These are phyloP conservation scores for Cricetomys ansorgei DNA, from an alignment of 2,113 vertebrate genomes.

Conservation along the genomic window DNA sequence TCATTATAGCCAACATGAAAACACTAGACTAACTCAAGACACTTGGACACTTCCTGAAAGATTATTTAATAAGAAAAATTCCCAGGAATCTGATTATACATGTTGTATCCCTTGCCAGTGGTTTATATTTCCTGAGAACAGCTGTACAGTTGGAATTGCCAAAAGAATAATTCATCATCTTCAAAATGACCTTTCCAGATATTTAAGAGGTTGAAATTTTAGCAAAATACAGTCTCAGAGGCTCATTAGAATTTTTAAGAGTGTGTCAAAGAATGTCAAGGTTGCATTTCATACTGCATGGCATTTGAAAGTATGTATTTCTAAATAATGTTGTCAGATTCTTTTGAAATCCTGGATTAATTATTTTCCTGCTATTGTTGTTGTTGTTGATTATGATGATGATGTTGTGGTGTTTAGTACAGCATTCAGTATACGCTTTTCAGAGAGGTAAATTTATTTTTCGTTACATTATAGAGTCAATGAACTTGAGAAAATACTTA, in stretches of 20 bases:
- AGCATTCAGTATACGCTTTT: not conserved
- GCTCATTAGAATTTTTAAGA: slow-evolving; percentile 70
- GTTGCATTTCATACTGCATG: slow-evolving; percentile 74
- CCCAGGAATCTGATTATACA: not conserved
- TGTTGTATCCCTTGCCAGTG: slow-evolving; percentile 22
- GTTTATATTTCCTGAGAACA: slow-evolving; percentile 65
- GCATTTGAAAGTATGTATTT: slow-evolving; percentile 69
- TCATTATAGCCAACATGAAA: not conserved
- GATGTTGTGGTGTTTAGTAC: not conserved
- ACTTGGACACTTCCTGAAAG: slow-evolving; percentile 45
- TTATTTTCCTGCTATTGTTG: not conserved
- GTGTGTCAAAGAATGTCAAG: slow-evolving; percentile 40
- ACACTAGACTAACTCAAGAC: not conserved
- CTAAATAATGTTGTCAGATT: slow-evolving; percentile 51
- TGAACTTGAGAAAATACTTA: slow-evolving; percentile 37
- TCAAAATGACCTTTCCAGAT: slow-evolving; percentile 80
- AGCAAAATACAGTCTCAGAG: slow-evolving; percentile 70
- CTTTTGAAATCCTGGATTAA: slow-evolving; percentile 31
- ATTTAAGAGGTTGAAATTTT: slow-evolving; percentile 74
- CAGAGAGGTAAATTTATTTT: not conserved
- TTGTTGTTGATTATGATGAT: not conserved
- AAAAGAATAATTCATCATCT: slow-evolving; percentile 70
- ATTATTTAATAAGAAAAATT: slow-evolving; percentile 47
- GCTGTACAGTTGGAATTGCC: slow-evolving; percentile 24
- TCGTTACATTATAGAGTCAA: not conserved